phyloP scores from a whole-genome alignment of 2,113 vertebrate genomes.

The Leucosticte australis region DNA sequence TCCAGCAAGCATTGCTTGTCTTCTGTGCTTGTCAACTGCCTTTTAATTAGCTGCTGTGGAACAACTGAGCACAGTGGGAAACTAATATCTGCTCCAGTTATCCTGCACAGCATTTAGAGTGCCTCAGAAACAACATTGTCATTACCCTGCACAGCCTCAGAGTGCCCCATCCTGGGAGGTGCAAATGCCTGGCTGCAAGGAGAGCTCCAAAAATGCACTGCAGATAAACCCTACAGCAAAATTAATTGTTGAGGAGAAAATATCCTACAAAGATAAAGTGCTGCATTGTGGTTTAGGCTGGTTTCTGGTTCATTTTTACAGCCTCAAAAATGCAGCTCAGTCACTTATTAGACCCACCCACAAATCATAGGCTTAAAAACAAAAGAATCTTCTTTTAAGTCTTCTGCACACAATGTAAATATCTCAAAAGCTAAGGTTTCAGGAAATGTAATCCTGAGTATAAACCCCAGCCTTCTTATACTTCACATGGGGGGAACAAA shows the following conservation, averaged over 20 bases:
- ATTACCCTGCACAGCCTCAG: constrained; percentile 4
- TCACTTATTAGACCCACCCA: background rate
- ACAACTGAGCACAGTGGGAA: constrained; percentile 59
- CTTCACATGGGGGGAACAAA: background rate
- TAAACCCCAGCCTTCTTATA: background rate
- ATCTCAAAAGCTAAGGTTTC: background rate
- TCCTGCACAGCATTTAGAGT: constrained; percentile 20
- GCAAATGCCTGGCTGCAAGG: background rate
- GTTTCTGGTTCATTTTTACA: background rate
- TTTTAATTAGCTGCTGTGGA: constrained; percentile 65
- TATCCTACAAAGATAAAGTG: background rate
- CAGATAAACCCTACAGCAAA: background rate
- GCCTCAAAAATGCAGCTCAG: background rate
- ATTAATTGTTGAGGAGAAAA: background rate
- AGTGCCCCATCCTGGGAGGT: background rate
- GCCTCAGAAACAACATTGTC: constrained; percentile 1
- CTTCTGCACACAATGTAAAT: background rate
- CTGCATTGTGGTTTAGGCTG: background rate
- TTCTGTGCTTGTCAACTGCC: constrained; percentile 61
- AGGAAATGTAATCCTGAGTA: background rate
- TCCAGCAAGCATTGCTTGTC: constrained; percentile 41
- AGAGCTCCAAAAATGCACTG: background rate
- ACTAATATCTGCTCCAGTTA: constrained; percentile 58
- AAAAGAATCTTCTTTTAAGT: background rate
- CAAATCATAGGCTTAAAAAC: background rate